A percentile compares a stretch with the other conserved stretches of the same genome.
Evolutionary conservation across 1,140 invertebrate species (phyloP).

Genomic region (Ptiloglossa arizonensis): DNA sequence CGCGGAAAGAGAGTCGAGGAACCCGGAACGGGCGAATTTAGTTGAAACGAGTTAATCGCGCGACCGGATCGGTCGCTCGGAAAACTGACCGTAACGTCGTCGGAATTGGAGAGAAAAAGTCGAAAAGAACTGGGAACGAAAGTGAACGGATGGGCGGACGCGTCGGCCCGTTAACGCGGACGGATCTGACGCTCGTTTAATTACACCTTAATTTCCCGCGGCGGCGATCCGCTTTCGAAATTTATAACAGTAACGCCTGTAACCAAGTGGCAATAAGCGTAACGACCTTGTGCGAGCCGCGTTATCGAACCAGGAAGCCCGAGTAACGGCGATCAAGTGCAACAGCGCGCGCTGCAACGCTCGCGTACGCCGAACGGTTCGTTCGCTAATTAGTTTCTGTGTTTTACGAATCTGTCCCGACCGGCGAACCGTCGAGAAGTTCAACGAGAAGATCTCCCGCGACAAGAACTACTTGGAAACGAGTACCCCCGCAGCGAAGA

Average conservation of each 20-base stretch:
- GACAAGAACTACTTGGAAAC: no score
- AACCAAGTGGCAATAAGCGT: constrained; percentile 51
- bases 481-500: no score
- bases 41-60: constrained; percentile 25
- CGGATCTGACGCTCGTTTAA: constrained; percentile 13
- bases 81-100: background rate
- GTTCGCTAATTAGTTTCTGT: background rate
- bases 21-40: background rate
- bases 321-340: constrained; percentile 15
- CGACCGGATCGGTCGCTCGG: background rate
- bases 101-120: background rate
- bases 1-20: constrained; percentile 16
- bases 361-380: background rate
- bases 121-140: background rate
- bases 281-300: constrained; percentile 37
- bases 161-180: background rate
- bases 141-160: background rate
- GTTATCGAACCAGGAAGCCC: constrained; percentile 52
- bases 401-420: no score
- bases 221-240: constrained; percentile 39
- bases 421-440: no score
- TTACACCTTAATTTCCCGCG: constrained; percentile 40
- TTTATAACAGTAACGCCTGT: constrained; percentile 31
- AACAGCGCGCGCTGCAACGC: background rate
- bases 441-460: no score